Evolutionary conservation across 2,888 invertebrate genomes (phyloP).

Genomic region (Hydrotaea cyrtoneurina): DNA sequence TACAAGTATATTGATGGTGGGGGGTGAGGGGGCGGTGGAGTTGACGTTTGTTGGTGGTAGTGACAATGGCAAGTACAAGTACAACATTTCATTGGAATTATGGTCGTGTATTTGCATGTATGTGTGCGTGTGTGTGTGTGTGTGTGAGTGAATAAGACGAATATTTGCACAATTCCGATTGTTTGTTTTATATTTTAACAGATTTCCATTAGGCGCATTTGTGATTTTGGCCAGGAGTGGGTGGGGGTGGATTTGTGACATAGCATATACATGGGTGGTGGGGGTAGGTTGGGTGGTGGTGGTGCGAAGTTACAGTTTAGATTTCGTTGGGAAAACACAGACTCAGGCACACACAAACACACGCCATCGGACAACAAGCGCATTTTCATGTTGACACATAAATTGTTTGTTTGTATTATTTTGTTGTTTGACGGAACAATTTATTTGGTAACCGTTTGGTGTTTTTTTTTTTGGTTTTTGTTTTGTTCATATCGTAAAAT

Average conservation of each 20-base stretch:
- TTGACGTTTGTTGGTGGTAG: neutral
- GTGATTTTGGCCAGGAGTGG: neutral
- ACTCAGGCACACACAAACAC: slow-evolving; percentile 46
- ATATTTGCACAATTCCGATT: slow-evolving; percentile 25
- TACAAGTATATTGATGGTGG: slow-evolving; percentile 39
- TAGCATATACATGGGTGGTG: neutral
- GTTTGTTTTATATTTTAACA: slow-evolving; percentile 17
- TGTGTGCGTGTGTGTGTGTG: slow-evolving; percentile 49
- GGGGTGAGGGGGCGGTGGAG: slow-evolving; percentile 53
- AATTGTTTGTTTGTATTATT: slow-evolving; percentile 11
- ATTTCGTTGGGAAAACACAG: slow-evolving; percentile 24
- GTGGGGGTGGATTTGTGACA: neutral
- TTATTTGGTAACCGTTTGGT: slow-evolving; percentile 28
- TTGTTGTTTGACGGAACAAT: neutral
- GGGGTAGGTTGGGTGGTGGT: neutral
- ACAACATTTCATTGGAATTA: slow-evolving; percentile 15
- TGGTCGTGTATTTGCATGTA: slow-evolving; percentile 41
- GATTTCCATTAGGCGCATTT: slow-evolving; percentile 1
- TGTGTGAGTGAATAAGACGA: slow-evolving; percentile 25
- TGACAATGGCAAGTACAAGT: neutral
- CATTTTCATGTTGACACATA: slow-evolving; percentile 24
- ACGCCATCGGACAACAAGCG: slow-evolving; percentile 43
- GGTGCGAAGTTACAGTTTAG: slow-evolving; percentile 30
- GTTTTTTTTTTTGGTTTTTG: slow-evolving; percentile 11
- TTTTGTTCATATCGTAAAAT: slow-evolving; percentile 3